Percentiles rank a stretch among this genome's conserved stretches.
Conservation (phyloP, 2,113 vertebrate genomes). For the Oncorhynchus masou region DNA sequence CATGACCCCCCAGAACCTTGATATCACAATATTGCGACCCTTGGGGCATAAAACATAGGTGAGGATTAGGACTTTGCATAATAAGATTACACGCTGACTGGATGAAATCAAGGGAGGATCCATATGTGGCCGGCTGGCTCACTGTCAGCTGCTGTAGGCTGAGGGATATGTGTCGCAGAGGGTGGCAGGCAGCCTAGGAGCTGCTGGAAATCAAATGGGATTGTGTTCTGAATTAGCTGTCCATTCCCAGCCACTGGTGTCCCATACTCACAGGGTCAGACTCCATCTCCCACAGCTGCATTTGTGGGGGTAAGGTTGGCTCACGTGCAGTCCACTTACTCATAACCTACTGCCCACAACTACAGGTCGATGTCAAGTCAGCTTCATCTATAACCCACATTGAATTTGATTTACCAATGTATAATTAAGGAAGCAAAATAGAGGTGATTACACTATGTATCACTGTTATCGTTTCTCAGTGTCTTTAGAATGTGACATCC, state of each 20-base stretch:
- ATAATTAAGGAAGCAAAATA: too few species aligned
- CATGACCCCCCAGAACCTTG: slow-evolving; percentile 78
- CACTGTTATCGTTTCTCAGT: too few species aligned
- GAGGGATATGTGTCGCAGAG: slow-evolving; percentile 16
- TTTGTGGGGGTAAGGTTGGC: too few species aligned
- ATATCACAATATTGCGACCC: slow-evolving; percentile 93
- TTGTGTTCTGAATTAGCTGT: slow-evolving; percentile 85
- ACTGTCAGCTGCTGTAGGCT: slow-evolving; percentile 67
- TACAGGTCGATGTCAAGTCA: too few species aligned
- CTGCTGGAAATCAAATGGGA: slow-evolving; percentile 84
- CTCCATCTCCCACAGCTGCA: too few species aligned
- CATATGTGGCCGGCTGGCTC: slow-evolving; percentile 88
- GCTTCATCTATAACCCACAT: too few species aligned
- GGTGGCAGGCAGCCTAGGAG: slow-evolving; percentile 17
- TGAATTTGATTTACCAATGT: too few species aligned
- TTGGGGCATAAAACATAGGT: slow-evolving; percentile 86
- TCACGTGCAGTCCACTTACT: too few species aligned
- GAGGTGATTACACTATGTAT: too few species aligned
- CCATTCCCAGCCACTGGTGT: slow-evolving; percentile 61
- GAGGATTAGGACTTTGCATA: slow-evolving; percentile 96
- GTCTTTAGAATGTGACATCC: too few species aligned
- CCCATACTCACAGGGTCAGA: too few species aligned
- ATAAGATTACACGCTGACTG: slow-evolving; percentile 96
- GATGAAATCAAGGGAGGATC: slow-evolving; percentile 93
- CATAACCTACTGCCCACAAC: too few species aligned